Evolutionary conservation across 2,113 vertebrate genomes (phyloP).

Genomic region (Hylia prasina): DNA sequence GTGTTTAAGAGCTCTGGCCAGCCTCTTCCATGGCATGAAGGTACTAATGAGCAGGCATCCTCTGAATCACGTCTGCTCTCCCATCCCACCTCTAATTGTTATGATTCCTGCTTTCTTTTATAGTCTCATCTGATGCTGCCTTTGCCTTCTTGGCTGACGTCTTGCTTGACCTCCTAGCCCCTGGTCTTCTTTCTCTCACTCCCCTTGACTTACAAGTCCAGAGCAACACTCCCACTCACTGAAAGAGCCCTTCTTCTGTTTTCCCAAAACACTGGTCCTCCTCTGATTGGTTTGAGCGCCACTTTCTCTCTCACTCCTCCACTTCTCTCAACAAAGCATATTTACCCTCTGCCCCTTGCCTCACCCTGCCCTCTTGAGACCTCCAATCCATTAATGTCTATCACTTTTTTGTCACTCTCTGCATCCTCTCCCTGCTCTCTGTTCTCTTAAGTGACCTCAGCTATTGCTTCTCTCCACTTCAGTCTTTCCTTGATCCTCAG

Average conservation of each 20-base stretch:
- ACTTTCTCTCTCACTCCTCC: constrained; percentile 23
- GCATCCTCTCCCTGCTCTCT: constrained; percentile 3
- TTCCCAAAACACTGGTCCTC: constrained; percentile 1
- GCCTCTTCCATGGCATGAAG: neutral
- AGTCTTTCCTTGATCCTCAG: constrained; percentile 16
- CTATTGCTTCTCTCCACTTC: constrained; percentile 23
- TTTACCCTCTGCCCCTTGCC: constrained; percentile 36
- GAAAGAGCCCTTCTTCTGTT: constrained; percentile 19
- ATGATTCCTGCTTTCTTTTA: neutral
- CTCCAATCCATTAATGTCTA: constrained; percentile 46
- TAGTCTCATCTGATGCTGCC: neutral
- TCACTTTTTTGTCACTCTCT: constrained; percentile 46
- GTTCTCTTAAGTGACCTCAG: constrained; percentile 12
- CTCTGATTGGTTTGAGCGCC: neutral
- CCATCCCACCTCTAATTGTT: neutral
- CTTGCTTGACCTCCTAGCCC: neutral
- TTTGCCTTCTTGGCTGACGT: neutral
- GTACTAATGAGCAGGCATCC: neutral
- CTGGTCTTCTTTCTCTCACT: neutral
- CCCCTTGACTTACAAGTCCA: constrained; percentile 9
- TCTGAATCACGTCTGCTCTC: neutral
- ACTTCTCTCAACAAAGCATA: constrained; percentile 45
- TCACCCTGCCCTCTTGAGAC: constrained; percentile 53
- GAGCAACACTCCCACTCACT: neutral
- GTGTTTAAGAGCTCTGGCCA: neutral